These are phyloP conservation scores for Verasper variegatus DNA, from an alignment of 2,113 vertebrate species.

Conservation along the genomic window DNA sequence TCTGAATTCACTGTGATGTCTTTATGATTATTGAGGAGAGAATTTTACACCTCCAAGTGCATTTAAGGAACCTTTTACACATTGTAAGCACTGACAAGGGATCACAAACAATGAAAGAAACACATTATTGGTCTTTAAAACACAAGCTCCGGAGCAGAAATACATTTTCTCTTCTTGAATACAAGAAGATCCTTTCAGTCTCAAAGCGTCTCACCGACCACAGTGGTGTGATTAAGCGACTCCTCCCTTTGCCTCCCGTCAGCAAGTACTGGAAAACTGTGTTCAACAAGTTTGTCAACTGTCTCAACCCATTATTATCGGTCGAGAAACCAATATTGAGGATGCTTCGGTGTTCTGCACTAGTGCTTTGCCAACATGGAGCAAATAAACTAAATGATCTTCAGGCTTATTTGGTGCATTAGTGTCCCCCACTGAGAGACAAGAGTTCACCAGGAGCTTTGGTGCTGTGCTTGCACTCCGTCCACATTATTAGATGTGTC, in stretches of 20 bases:
- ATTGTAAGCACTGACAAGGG: too few species aligned
- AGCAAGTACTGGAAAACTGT: conserved; percentile 46
- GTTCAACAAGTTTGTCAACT: conserved; percentile 39
- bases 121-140: not conserved
- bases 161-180: not conserved
- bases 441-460: too few species aligned
- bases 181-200: conserved; percentile 21
- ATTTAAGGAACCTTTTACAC: too few species aligned
- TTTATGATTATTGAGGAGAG: too few species aligned
- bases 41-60: too few species aligned
- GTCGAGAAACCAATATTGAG: conserved; percentile 23
- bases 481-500: not conserved
- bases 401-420: not conserved
- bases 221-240: conserved; percentile 50
- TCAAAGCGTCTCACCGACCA: conserved; percentile 55
- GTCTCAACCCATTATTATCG: conserved; percentile 50
- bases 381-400: not conserved
- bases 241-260: conserved; percentile 46
- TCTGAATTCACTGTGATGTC: not conserved
- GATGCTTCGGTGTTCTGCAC: not conserved
- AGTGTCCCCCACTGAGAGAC: too few species aligned
- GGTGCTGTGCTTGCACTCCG: not conserved
- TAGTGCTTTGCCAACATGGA: not conserved
- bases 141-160: not conserved
- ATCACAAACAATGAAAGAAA: too few species aligned